A percentile compares a stretch with the other conserved stretches of the same genome.
Evolutionary conservation across 2,888 invertebrate genomes (phyloP).

Genomic region (Napeogenes sylphis): DNA sequence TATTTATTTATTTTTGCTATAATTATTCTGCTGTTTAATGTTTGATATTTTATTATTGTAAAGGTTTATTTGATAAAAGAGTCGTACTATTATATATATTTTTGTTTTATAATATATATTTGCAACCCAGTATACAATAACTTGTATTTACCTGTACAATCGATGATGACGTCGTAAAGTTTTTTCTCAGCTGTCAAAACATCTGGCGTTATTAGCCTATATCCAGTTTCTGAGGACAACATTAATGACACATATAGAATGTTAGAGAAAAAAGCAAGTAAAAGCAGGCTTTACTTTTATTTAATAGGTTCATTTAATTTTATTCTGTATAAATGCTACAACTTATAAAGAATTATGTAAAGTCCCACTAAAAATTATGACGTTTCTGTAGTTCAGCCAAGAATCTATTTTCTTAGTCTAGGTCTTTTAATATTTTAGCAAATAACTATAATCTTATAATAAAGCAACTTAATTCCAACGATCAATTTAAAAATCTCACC

Average conservation of each 20-base stretch:
- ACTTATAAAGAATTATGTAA: no score
- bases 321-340: no score
- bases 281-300: no score
- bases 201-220: constrained; percentile 73
- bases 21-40: no score
- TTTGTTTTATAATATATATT: not conserved
- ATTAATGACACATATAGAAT: not conserved
- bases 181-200: constrained; percentile 68
- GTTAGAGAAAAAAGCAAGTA: not conserved
- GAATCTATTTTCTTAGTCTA: no score
- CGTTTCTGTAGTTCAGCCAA: no score
- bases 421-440: no score
- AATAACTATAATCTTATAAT: no score
- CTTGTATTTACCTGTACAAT: constrained; percentile 79
- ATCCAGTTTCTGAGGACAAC: constrained; percentile 77
- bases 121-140: no score
- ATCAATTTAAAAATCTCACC: constrained; percentile 50
- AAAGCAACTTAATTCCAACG: not conserved
- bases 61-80: not conserved
- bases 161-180: constrained; percentile 81
- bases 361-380: no score
- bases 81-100: not conserved
- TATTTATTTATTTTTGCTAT: no score
- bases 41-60: not conserved
- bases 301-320: no score